Conservation (phyloP, 2,888 invertebrate species). For the Lordiphosa fenestrarum region DNA sequence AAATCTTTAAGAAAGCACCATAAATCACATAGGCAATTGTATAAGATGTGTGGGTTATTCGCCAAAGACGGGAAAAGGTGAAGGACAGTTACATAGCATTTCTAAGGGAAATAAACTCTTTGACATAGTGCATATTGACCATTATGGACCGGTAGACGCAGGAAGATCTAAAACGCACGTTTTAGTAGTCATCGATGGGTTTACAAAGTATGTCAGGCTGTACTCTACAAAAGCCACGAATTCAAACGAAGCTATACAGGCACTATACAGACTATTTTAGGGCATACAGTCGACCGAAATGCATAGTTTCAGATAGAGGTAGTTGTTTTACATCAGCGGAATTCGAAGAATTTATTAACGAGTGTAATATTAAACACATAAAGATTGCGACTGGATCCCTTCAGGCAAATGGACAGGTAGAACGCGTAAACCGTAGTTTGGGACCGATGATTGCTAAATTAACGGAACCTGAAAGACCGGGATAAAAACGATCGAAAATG, state of each 20-base stretch:
- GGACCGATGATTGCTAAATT: too few relatives aligned
- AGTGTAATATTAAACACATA: slow-evolving; percentile 1
- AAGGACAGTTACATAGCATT: too few relatives aligned
- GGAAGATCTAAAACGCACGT: background rate
- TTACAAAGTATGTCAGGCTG: background rate
- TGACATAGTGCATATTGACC: background rate
- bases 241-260: background rate
- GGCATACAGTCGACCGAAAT: background rate
- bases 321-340: slow-evolving; percentile 1
- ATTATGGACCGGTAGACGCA: background rate
- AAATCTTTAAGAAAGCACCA: background rate
- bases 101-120: background rate
- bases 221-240: background rate
- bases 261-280: background rate
- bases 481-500: background rate
- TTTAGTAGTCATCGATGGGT: background rate
- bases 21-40: background rate
- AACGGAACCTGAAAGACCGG: background rate
- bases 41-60: slow-evolving; percentile 3
- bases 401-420: too few relatives aligned
- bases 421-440: too few relatives aligned
- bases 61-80: too few relatives aligned
- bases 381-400: too few relatives aligned
- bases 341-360: background rate
- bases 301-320: background rate